These are phyloP conservation scores for Margarornis squamiger DNA, from an alignment of 2,797 vertebrate genomes.

Conservation along the genomic window DNA sequence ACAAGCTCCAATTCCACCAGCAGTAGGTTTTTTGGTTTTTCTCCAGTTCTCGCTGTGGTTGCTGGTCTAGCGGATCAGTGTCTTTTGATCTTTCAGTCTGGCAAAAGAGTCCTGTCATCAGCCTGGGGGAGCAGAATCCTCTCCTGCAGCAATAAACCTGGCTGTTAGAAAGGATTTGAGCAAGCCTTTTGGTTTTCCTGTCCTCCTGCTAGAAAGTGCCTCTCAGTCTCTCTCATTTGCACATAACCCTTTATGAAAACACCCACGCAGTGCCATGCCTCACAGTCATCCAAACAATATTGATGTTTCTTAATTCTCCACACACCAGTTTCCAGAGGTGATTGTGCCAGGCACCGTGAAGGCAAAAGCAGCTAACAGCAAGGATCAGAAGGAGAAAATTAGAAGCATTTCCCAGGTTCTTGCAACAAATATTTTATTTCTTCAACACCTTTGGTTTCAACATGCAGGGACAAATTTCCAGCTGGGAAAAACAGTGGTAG, in stretches of 20 bases:
- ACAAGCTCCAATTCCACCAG: background rate
- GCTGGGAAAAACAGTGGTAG: background rate
- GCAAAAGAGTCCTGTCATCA: background rate
- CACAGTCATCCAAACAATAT: background rate
- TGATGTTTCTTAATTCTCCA: background rate
- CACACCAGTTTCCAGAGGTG: background rate
- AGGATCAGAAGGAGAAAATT: conserved; percentile 6
- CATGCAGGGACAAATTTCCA: background rate
- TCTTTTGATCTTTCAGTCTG: background rate
- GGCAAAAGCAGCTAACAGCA: background rate
- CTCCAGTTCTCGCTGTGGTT: background rate
- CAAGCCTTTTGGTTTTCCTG: background rate
- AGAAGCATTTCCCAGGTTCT: background rate
- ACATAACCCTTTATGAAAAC: background rate
- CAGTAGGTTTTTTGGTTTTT: background rate
- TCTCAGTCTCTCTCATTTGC: background rate
- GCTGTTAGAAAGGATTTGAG: background rate
- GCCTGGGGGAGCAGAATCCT: background rate
- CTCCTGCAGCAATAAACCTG: background rate
- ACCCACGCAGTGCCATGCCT: background rate
- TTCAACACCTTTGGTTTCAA: background rate
- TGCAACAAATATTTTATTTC: conserved; percentile 11
- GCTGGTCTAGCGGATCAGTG: background rate
- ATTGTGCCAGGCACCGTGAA: background rate
- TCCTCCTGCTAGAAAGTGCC: background rate